These are phyloP conservation scores for Strix aluco DNA, from an alignment of 2,113 vertebrate genomes.

Conservation along the genomic window DNA sequence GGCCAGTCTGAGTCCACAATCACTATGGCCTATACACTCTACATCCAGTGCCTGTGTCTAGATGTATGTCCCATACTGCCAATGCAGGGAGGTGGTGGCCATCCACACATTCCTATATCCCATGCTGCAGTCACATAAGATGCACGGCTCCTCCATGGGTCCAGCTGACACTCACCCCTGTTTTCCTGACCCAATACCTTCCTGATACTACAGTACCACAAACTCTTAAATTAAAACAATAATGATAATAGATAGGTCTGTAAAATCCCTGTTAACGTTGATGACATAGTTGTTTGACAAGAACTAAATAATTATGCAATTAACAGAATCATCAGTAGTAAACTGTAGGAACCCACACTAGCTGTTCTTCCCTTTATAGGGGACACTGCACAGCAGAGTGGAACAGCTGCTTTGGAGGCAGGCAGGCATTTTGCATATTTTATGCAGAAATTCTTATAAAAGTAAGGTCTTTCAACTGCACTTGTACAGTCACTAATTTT, in stretches of 20 bases:
- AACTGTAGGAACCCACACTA: neutral
- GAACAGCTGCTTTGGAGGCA: conserved; percentile 19
- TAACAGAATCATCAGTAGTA: neutral
- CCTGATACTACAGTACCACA: neutral
- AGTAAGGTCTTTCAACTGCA: neutral
- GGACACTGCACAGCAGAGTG: neutral
- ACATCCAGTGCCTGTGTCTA: neutral
- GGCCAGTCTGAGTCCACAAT: neutral
- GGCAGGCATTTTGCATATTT: neutral
- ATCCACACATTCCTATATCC: neutral
- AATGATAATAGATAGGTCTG: neutral
- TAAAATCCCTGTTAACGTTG: neutral
- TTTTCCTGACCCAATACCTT: neutral
- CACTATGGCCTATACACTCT: neutral
- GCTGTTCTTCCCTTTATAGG: neutral
- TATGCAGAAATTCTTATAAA: neutral
- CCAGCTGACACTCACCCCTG: neutral
- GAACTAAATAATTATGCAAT: neutral
- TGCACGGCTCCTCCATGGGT: neutral
- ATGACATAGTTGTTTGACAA: neutral
- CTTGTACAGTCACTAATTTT: neutral
- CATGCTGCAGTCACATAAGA: neutral
- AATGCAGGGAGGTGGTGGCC: neutral
- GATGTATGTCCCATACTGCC: neutral
- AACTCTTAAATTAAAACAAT: neutral